Conservation (phyloP, 2,888 invertebrate species). For the Rhogogaster chlorosoma region DNA sequence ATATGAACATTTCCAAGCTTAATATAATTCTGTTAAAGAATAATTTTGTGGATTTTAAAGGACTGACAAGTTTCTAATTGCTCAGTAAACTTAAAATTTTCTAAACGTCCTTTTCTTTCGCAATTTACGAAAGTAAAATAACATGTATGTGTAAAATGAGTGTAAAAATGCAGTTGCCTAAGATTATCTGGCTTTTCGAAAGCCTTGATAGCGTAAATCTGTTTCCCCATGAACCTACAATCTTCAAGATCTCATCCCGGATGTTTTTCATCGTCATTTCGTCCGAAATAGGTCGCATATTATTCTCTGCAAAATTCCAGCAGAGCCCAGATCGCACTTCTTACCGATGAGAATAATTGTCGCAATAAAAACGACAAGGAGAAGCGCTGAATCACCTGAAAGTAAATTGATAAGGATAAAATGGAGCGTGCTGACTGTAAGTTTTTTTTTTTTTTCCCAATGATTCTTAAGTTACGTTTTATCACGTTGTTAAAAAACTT, state of each 20-base stretch:
- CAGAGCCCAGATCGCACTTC: not conserved
- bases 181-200: not conserved
- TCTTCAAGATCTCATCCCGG: not conserved
- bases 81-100: not conserved
- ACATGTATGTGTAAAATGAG: too few species aligned
- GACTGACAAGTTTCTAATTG: not conserved
- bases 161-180: not conserved
- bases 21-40: not conserved
- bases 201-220: not conserved
- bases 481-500: not conserved
- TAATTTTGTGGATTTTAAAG: not conserved
- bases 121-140: too few species aligned
- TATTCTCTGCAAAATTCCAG: not conserved
- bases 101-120: not conserved
- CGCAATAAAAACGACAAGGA: not conserved
- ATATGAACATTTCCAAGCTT: not conserved
- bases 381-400: not conserved
- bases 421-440: not conserved
- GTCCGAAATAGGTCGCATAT: not conserved
- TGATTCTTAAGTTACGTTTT: not conserved
- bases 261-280: not conserved
- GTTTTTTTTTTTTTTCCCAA: not conserved
- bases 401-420: not conserved
- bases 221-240: constrained; percentile 6
- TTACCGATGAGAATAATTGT: not conserved